A percentile compares a stretch with the other conserved stretches of the same genome.
phyloP scores from a whole-genome alignment of 1,140 invertebrate species.

The Oedothorax gibbosus region DNA sequence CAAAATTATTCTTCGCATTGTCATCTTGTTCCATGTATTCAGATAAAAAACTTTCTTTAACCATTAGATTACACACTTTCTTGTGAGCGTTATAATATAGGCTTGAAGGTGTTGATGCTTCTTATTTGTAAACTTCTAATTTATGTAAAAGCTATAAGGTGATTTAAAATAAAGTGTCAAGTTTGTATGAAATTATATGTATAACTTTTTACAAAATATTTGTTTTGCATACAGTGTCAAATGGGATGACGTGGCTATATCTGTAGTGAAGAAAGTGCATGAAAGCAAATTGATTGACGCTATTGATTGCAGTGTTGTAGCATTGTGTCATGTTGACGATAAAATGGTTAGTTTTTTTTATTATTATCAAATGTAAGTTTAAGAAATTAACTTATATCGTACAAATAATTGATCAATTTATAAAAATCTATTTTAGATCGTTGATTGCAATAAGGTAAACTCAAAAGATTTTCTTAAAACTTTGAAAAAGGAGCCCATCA shows the following conservation, averaged over 20 bases:
- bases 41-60: too few species aligned
- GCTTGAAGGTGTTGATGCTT: too few species aligned
- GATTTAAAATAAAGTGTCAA: background rate
- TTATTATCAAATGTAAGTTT: background rate
- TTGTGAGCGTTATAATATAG: too few species aligned
- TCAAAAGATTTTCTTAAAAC: constrained; percentile 5
- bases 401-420: background rate
- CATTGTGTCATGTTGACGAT: constrained; percentile 65
- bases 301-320: constrained; percentile 67
- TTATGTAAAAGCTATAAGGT: too few species aligned
- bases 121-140: too few species aligned
- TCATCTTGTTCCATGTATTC: too few species aligned
- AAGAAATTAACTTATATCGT: background rate
- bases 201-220: background rate
- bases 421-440: constrained; percentile 15
- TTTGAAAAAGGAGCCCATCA: constrained; percentile 15
- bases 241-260: constrained; percentile 65
- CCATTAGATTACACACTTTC: too few species aligned
- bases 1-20: too few species aligned
- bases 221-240: constrained; percentile 62
- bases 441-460: constrained; percentile 12
- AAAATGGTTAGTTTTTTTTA: constrained; percentile 7
- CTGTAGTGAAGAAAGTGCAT: constrained; percentile 64
- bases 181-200: background rate
- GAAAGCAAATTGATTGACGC: constrained; percentile 64